Conservation (phyloP, 2,888 invertebrate genomes). For the Julus scandinavius region DNA sequence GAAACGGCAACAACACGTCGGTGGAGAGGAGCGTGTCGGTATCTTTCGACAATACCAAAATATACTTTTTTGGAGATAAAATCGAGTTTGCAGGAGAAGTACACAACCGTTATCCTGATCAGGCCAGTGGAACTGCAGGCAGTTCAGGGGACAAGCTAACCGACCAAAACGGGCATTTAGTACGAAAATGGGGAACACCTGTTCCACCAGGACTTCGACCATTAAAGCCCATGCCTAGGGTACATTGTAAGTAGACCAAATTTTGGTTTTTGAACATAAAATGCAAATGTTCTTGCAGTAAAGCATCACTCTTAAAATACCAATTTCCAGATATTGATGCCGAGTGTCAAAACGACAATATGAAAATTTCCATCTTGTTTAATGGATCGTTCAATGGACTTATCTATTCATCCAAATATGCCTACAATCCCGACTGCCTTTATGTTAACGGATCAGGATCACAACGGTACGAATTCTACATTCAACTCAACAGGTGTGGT, state of each 20-base stretch:
- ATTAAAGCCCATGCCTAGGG: slow-evolving; percentile 54
- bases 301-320: too few relatives aligned
- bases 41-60: slow-evolving; percentile 57
- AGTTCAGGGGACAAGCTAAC: neutral
- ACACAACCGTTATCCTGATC: slow-evolving; percentile 55
- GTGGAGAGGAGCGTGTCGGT: slow-evolving; percentile 56
- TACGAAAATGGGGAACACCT: slow-evolving; percentile 53
- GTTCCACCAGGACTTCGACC: slow-evolving; percentile 54
- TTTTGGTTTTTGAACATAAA: neutral
- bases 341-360: slow-evolving; percentile 94
- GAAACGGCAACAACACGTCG: slow-evolving; percentile 51
- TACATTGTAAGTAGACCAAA: slow-evolving; percentile 53
- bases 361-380: slow-evolving; percentile 92
- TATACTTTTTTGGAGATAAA: slow-evolving; percentile 57
- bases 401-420: slow-evolving; percentile 90
- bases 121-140: neutral
- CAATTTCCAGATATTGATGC: slow-evolving; percentile 85
- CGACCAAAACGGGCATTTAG: slow-evolving; percentile 48
- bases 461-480: slow-evolving; percentile 92
- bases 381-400: slow-evolving; percentile 90
- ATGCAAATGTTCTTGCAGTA: neutral
- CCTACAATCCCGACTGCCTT: slow-evolving; percentile 93
- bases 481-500: slow-evolving; percentile 90
- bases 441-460: slow-evolving; percentile 93
- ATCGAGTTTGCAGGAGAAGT: slow-evolving; percentile 57